Evolutionary conservation across 1,140 invertebrate species (phyloP).

Genomic region (Plectus sambesii): DNA sequence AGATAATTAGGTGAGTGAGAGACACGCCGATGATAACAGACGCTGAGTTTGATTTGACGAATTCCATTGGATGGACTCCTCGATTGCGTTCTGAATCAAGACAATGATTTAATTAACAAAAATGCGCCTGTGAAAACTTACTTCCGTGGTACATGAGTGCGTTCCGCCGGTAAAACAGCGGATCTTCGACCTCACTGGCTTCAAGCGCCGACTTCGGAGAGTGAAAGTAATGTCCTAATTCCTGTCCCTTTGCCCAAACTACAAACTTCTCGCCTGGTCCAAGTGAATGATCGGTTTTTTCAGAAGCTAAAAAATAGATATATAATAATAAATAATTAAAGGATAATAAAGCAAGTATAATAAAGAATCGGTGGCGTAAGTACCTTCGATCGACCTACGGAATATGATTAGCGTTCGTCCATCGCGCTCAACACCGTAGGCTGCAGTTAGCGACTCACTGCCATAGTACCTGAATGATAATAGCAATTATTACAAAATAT

Average conservation of each 20-base stretch:
- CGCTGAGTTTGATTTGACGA: too few relatives aligned
- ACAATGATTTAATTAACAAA: constrained; percentile 7
- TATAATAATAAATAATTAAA: neutral
- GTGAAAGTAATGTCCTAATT: constrained; percentile 62
- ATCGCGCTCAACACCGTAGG: constrained; percentile 72
- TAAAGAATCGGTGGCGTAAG: too few relatives aligned
- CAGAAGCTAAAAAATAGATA: constrained; percentile 51
- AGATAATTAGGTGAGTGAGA: too few relatives aligned
- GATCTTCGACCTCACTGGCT: constrained; percentile 53
- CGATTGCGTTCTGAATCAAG: constrained; percentile 16
- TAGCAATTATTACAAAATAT: too few relatives aligned
- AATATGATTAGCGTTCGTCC: constrained; percentile 77
- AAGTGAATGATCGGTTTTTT: constrained; percentile 71
- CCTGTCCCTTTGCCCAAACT: constrained; percentile 81
- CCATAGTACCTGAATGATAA: too few relatives aligned
- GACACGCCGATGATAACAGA: too few relatives aligned
- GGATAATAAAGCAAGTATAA: neutral
- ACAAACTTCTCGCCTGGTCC: constrained; percentile 73
- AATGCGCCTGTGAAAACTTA: too few relatives aligned
- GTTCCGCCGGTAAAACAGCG: constrained; percentile 72
- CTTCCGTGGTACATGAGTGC: constrained; percentile 81
- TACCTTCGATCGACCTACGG: constrained; percentile 61
- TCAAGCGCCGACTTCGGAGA: constrained; percentile 61
- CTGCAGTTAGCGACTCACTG: constrained; percentile 70
- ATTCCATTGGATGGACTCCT: constrained; percentile 18